Evolutionary conservation across 1,140 invertebrate genomes (phyloP).

Genomic region (Scaptomyza pallida): DNA sequence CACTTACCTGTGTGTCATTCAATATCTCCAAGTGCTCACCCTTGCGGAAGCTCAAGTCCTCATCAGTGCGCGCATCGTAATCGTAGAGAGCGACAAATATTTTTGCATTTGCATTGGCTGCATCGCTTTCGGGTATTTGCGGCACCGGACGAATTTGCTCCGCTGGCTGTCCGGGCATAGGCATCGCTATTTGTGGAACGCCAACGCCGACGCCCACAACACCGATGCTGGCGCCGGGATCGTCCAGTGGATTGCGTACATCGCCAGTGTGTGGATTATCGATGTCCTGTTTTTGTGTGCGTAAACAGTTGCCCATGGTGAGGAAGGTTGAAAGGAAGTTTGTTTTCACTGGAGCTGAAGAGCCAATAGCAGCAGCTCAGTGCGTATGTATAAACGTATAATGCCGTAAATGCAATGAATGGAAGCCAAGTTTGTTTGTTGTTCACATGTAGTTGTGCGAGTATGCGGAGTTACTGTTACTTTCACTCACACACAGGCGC

Average conservation of each 20-base stretch:
- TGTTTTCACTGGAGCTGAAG: conserved; percentile 6
- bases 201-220: conserved; percentile 58
- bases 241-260: conserved; percentile 66
- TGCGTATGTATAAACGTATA: conserved; percentile 38
- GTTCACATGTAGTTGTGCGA: conserved; percentile 13
- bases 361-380: conserved; percentile 2
- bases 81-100: conserved; percentile 99
- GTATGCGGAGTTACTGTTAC: conserved; percentile 54
- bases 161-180: conserved; percentile 72
- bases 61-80: conserved; percentile 99
- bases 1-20: conserved; percentile 94
- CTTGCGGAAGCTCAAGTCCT: conserved; percentile 99
- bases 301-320: conserved; percentile 81
- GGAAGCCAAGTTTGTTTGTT: conserved; percentile 60
- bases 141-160: conserved; percentile 84
- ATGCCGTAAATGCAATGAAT: conserved; percentile 72
- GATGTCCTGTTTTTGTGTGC: conserved; percentile 78
- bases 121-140: conserved; percentile 86
- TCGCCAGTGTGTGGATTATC: conserved; percentile 71
- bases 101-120: conserved; percentile 89
- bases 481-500: conserved; percentile 65
- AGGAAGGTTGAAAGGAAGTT: background rate
- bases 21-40: conserved; percentile 99
- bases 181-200: conserved; percentile 66
- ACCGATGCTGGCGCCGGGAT: conserved; percentile 58